Conservation (phyloP, 35 echinoderm and acorn worm genomes). For the Chiridota heheva region DNA sequence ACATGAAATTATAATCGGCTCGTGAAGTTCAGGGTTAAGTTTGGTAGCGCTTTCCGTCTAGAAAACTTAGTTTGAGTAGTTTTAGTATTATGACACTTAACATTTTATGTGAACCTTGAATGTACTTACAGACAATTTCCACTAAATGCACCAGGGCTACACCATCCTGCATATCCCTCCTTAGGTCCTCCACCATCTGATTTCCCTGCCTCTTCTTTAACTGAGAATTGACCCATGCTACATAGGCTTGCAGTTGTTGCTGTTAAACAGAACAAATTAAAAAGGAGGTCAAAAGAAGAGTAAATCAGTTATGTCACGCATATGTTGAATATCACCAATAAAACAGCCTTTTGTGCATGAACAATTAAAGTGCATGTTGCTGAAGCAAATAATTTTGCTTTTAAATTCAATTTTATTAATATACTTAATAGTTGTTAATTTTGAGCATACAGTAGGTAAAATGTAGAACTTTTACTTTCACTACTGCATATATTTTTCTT, state of each 20-base stretch:
- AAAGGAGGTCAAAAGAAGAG: background rate
- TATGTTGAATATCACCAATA: background rate
- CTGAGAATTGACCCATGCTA: constrained; percentile 97
- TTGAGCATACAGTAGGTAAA: background rate
- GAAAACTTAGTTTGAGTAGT: too few species aligned
- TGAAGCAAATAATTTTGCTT: background rate
- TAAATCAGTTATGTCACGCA: background rate
- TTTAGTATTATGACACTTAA: too few species aligned
- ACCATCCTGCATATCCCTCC: constrained; percentile 95
- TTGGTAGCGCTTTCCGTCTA: too few species aligned
- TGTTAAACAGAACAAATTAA: constrained; percentile 38
- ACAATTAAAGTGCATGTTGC: background rate
- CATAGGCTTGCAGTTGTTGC: constrained; percentile 99
- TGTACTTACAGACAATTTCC: constrained; percentile 96
- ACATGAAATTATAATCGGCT: too few species aligned
- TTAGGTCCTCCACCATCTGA: constrained; percentile 86
- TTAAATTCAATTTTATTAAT: background rate
- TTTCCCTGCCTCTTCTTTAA: constrained; percentile 91
- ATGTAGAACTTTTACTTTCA: background rate
- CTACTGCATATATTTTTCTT: too few species aligned
- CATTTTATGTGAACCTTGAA: too few species aligned
- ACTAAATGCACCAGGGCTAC: constrained; percentile 91
- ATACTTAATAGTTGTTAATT: too few species aligned
- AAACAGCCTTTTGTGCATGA: background rate
- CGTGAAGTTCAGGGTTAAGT: too few species aligned